Percentiles rank a stretch among this genome's conserved stretches.
Evolutionary conservation across 2,113 vertebrate species (phyloP).

Genomic region (Pogona vitticeps): DNA sequence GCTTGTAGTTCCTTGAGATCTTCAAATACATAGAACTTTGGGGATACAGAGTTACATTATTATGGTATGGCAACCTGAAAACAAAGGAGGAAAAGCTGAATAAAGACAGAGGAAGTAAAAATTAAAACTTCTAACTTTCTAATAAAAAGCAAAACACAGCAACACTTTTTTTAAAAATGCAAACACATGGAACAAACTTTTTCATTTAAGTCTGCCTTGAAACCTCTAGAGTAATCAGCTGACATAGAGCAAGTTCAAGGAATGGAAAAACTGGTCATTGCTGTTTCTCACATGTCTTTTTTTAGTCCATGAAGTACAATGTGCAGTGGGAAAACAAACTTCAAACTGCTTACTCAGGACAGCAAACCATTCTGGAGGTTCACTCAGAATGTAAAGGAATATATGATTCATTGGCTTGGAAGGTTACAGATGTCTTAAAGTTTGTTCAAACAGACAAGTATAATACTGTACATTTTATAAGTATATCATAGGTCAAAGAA

Average conservation of each 20-base stretch:
- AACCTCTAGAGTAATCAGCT: constrained; percentile 71
- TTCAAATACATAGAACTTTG: constrained; percentile 21
- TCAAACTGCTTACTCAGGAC: constrained; percentile 47
- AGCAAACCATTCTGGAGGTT: constrained; percentile 31
- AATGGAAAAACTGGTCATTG: constrained; percentile 70
- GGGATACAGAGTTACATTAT: neutral
- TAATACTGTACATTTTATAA: neutral
- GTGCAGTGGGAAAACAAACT: constrained; percentile 57
- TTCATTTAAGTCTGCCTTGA: constrained; percentile 71
- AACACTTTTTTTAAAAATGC: constrained; percentile 51
- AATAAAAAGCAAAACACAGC: constrained; percentile 69
- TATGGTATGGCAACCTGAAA: constrained; percentile 6
- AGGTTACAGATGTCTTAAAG: neutral
- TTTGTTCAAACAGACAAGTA: neutral
- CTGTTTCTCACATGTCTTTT: constrained; percentile 66
- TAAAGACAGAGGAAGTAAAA: constrained; percentile 52
- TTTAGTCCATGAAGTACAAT: constrained; percentile 55
- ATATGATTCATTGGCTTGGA: neutral
- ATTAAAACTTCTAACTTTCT: constrained; percentile 67
- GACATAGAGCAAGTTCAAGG: constrained; percentile 64
- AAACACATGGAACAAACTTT: constrained; percentile 58
- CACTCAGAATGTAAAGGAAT: constrained; percentile 29
- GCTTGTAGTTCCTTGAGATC: constrained; percentile 24
- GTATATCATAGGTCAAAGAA: neutral
- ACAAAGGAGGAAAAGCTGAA: constrained; percentile 66